These are phyloP conservation scores for Acanthaster planci DNA, from an alignment of 35 echinoderm and acorn worm species.

Conservation along the genomic window DNA sequence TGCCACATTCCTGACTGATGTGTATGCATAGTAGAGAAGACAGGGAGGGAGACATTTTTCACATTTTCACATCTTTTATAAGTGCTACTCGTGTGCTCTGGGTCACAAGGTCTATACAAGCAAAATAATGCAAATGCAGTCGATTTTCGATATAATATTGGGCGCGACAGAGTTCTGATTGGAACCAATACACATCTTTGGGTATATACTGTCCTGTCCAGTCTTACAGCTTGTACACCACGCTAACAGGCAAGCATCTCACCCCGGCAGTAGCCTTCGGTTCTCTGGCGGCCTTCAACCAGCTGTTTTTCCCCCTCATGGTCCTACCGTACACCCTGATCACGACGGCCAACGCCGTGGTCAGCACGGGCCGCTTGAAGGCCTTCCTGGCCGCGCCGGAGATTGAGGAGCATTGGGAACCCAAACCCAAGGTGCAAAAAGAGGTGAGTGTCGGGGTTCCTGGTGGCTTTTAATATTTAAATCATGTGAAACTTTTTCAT, in stretches of 20 bases:
- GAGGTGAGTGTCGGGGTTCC: conserved; percentile 3
- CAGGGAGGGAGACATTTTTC: no score
- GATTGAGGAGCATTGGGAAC: not conserved
- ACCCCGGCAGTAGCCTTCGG: conserved; percentile 69
- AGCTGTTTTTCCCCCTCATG: conserved; percentile 52
- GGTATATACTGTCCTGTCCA: not conserved
- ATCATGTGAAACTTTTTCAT: no score
- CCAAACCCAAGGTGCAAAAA: not conserved
- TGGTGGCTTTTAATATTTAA: no score
- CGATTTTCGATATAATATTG: no score
- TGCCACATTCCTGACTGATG: no score
- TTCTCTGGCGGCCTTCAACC: conserved; percentile 65
- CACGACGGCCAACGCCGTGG: conserved; percentile 39
- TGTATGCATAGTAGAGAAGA: no score
- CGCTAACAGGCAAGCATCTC: conserved; percentile 31
- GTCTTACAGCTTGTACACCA: conserved; percentile 56
- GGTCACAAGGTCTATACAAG: no score
- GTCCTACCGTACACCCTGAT: conserved; percentile 55
- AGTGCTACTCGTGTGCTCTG: no score
- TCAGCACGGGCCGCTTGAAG: conserved; percentile 54
- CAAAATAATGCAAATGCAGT: no score
- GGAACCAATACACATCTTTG: no score
- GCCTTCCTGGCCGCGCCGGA: conserved; percentile 53
- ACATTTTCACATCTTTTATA: no score
- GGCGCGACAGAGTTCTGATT: no score